These are phyloP conservation scores for Guaruba guarouba DNA, from an alignment of 2,113 vertebrate species.

Conservation along the genomic window DNA sequence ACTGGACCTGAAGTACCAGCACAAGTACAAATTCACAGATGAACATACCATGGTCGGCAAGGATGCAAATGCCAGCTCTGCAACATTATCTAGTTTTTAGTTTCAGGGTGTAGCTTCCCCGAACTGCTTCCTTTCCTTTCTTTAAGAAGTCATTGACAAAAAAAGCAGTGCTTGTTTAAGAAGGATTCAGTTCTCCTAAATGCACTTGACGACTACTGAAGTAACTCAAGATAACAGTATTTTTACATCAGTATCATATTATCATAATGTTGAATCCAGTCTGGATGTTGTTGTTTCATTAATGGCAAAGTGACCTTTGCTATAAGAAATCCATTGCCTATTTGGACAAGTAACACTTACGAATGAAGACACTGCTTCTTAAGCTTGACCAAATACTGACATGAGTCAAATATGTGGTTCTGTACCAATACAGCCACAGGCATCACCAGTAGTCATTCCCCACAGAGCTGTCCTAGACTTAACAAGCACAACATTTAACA, in stretches of 20 bases:
- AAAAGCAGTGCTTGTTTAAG: neutral
- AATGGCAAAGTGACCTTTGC: neutral
- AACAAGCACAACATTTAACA: neutral
- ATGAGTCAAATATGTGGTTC: neutral
- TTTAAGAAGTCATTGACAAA: neutral
- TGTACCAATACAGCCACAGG: neutral
- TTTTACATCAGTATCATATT: neutral
- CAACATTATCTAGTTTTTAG: constrained; percentile 14
- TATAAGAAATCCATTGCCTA: neutral
- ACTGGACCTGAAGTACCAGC: neutral
- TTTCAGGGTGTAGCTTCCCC: constrained; percentile 49
- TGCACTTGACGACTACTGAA: neutral
- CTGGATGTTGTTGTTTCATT: neutral
- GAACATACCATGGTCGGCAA: neutral
- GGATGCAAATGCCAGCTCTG: neutral
- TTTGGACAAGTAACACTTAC: neutral
- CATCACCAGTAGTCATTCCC: neutral
- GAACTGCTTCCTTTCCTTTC: constrained; percentile 30
- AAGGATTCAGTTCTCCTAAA: neutral
- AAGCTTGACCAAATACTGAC: neutral
- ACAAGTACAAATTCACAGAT: neutral
- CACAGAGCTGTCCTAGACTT: neutral
- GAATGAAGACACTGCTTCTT: neutral
- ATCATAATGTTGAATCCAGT: neutral
- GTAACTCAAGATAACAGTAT: neutral